Conservation (phyloP, 2,888 invertebrate species). For the Andrena bucephala region DNA sequence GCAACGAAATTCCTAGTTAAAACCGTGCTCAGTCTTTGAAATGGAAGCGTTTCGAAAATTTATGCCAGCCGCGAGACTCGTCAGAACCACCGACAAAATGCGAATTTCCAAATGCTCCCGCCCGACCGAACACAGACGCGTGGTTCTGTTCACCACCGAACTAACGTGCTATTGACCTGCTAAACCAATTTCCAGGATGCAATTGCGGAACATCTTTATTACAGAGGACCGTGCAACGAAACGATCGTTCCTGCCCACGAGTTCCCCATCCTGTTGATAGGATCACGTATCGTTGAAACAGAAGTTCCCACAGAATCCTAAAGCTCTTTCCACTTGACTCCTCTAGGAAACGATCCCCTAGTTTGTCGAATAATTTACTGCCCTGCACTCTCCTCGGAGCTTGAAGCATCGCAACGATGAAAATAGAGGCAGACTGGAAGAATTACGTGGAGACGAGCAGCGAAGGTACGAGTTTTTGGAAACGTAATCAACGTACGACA, state of each 20-base stretch:
- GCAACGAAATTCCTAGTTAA: background rate
- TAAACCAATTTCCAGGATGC: constrained; percentile 51
- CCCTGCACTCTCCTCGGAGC: no score
- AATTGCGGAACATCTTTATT: constrained; percentile 58
- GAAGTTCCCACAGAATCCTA: background rate
- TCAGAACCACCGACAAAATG: constrained; percentile 1
- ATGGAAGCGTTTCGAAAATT: constrained; percentile 36
- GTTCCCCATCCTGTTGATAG: background rate
- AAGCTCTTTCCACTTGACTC: background rate
- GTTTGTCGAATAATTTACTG: background rate
- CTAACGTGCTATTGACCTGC: constrained; percentile 42
- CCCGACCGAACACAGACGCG: constrained; percentile 5
- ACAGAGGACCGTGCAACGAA: background rate
- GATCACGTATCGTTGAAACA: background rate
- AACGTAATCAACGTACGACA: background rate
- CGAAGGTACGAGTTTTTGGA: background rate
- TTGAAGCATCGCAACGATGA: background rate
- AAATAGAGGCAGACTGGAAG: no score
- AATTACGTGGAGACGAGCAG: no score
- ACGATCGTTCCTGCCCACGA: background rate
- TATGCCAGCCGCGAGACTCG: constrained; percentile 1
- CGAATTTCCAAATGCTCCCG: constrained; percentile 26
- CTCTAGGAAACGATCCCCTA: background rate
- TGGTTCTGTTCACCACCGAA: constrained; percentile 15
- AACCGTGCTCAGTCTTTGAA: background rate